Percentiles rank a stretch among this genome's conserved stretches.
Evolutionary conservation across 2,113 vertebrate genomes (phyloP).

Genomic region (Nothoprocta perdicaria): DNA sequence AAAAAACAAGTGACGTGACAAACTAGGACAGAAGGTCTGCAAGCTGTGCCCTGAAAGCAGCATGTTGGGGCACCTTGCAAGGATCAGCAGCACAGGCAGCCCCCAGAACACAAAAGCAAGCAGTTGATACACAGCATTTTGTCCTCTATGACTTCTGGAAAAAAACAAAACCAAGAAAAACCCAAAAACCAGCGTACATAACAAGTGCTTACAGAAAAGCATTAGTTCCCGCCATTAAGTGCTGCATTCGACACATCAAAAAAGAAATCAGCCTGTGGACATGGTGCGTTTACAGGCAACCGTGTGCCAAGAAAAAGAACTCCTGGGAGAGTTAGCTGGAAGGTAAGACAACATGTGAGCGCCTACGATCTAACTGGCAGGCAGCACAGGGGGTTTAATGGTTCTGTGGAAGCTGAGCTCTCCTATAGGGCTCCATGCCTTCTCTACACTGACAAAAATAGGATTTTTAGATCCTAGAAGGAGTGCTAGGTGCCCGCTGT

Average conservation of each 20-base stretch:
- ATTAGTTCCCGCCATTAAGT: background rate
- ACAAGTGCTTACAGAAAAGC: background rate
- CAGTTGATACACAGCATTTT: background rate
- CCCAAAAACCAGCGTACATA: background rate
- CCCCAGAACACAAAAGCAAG: background rate
- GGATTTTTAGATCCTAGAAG: background rate
- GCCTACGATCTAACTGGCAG: background rate
- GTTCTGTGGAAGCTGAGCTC: background rate
- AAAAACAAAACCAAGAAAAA: background rate
- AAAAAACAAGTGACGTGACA: background rate
- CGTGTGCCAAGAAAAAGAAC: background rate
- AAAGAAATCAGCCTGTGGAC: background rate
- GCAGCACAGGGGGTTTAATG: background rate
- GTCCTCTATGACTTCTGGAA: background rate
- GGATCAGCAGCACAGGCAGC: background rate
- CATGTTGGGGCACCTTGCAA: background rate
- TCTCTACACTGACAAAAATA: background rate
- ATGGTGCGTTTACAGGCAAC: background rate
- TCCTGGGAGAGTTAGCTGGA: background rate
- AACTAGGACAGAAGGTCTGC: background rate
- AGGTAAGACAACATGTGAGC: background rate
- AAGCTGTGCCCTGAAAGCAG: rapidly evolving
- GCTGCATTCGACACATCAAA: background rate
- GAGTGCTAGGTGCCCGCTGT: background rate
- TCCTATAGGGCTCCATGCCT: background rate